Evolutionary conservation across 2,888 invertebrate species (phyloP).

Genomic region (Pheosia tremula): DNA sequence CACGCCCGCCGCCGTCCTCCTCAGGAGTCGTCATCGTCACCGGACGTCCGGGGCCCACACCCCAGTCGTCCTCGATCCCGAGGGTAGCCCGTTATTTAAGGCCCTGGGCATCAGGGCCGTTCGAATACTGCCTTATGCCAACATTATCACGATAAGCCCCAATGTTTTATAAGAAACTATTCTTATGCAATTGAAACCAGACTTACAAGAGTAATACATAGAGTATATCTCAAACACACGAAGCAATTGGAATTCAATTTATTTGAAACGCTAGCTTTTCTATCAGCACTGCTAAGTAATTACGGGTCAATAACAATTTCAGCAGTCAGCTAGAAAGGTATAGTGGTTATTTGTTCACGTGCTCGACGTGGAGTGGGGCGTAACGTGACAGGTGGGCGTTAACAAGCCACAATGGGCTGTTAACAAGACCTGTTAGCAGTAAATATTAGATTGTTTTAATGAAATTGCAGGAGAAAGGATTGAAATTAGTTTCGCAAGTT

Average conservation of each 20-base stretch:
- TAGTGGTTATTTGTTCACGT: conserved; percentile 22
- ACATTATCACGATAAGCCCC: too few relatives aligned
- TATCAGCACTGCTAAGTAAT: conserved; percentile 17
- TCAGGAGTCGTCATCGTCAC: too few relatives aligned
- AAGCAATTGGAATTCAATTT: conserved; percentile 22
- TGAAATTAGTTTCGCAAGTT: neutral
- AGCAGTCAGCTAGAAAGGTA: conserved; percentile 9
- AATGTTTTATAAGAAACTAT: too few relatives aligned
- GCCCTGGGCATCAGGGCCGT: too few relatives aligned
- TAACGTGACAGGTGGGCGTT: neutral
- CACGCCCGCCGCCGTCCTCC: too few relatives aligned
- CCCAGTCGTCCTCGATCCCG: too few relatives aligned
- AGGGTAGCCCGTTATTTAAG: too few relatives aligned
- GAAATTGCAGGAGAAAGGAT: neutral
- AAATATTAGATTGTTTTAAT: neutral
- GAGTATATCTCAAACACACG: neutral
- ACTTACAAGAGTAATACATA: neutral
- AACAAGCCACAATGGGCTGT: neutral
- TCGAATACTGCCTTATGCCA: too few relatives aligned
- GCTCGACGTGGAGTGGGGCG: conserved; percentile 1
- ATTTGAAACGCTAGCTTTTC: conserved; percentile 14
- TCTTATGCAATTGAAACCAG: too few relatives aligned
- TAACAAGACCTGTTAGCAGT: neutral
- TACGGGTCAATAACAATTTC: conserved; percentile 28
- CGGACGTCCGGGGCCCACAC: too few relatives aligned